phyloP scores from a whole-genome alignment of 2,888 invertebrate genomes.

The Spatulosminthurus flaviceps region DNA sequence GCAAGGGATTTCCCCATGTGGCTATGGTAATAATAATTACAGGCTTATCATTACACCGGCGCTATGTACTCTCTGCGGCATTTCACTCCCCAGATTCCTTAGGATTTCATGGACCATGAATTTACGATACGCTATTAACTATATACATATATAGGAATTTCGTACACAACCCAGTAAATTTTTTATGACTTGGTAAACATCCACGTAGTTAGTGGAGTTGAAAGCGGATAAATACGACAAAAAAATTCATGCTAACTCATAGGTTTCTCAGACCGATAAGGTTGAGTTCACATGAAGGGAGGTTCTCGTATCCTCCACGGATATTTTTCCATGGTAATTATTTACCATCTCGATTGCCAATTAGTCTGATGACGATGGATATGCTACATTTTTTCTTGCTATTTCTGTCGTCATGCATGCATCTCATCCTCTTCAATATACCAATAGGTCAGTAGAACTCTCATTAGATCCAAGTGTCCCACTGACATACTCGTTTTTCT shows the following conservation, averaged over 20 bases:
- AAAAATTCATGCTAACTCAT: not conserved
- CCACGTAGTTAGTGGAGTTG: not conserved
- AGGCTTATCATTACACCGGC: too few relatives aligned
- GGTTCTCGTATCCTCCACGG: not conserved
- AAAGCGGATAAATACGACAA: conserved; percentile 13
- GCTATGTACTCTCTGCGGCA: too few relatives aligned
- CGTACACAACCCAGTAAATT: not conserved
- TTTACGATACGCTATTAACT: too few relatives aligned
- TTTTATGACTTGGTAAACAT: conserved; percentile 4
- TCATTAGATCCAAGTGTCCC: not conserved
- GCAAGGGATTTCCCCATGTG: too few relatives aligned
- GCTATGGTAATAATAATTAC: too few relatives aligned
- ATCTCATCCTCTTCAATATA: not conserved
- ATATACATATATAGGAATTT: too few relatives aligned
- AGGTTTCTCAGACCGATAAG: not conserved
- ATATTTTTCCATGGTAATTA: conserved; percentile 4
- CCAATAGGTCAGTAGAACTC: not conserved
- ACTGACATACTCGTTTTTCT: not conserved
- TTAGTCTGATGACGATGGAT: not conserved
- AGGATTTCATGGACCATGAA: too few relatives aligned
- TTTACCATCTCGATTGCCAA: not conserved
- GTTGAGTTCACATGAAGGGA: not conserved
- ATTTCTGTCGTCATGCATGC: not conserved
- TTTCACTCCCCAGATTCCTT: too few relatives aligned
- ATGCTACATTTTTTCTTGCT: not conserved